Percentiles rank a stretch among this genome's conserved stretches.
Evolutionary conservation across 64 coral and sea anemone genomes (phyloP).

Genomic region (Montipora foliosa): DNA sequence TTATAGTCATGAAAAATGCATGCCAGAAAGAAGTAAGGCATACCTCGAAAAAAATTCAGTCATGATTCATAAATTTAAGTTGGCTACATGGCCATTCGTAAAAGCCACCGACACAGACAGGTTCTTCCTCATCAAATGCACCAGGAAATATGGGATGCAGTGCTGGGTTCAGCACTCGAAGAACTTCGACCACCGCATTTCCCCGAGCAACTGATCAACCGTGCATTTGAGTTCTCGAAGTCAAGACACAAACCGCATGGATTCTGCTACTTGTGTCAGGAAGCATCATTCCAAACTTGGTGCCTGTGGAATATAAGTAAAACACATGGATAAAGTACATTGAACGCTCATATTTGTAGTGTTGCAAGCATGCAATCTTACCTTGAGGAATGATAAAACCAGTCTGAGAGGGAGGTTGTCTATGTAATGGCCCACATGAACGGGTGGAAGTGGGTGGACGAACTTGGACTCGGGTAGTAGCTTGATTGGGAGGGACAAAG

Average conservation of each 20-base stretch:
- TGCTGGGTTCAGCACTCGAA: not conserved
- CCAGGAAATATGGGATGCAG: conserved; percentile 24
- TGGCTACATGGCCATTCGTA: conserved; percentile 55
- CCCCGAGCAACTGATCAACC: not conserved
- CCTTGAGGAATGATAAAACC: not conserved
- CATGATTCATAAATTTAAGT: conserved; percentile 3
- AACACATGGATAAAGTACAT: not conserved
- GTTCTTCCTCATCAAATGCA: conserved; percentile 39
- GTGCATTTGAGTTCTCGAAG: conserved; percentile 6
- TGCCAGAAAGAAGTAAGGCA: too few relatives aligned
- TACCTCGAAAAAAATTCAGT: too few relatives aligned
- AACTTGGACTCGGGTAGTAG: too few relatives aligned
- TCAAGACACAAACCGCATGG: not conserved
- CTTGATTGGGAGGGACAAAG: too few relatives aligned
- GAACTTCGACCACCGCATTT: conserved; percentile 50
- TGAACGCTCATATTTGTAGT: not conserved
- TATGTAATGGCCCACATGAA: too few relatives aligned
- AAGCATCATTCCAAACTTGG: conserved; percentile 19
- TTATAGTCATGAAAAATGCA: too few relatives aligned
- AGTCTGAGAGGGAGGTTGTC: too few relatives aligned
- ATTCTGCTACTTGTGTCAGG: not conserved
- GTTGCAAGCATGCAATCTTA: not conserved
- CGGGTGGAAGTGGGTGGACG: too few relatives aligned
- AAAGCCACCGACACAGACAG: conserved; percentile 24
- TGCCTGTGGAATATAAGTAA: not conserved